phyloP scores from a whole-genome alignment of 2,888 invertebrate genomes.

The Carpatolechia fugitivella region DNA sequence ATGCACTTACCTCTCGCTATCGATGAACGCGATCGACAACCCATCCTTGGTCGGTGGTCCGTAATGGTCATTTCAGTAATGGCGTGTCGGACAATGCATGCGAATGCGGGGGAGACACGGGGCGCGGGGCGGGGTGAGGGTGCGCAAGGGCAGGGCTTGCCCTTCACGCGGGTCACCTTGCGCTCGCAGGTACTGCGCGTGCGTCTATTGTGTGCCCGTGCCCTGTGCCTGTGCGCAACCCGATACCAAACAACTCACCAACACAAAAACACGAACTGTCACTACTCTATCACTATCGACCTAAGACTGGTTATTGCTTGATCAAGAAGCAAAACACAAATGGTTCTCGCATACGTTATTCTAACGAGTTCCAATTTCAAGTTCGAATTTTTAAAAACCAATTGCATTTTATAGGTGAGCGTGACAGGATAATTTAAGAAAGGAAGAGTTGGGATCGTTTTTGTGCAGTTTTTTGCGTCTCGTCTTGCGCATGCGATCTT shows the following conservation, averaged over 20 bases:
- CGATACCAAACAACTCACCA: slow-evolving; percentile 48
- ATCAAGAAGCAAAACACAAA: too few species aligned
- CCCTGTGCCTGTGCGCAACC: slow-evolving; percentile 54
- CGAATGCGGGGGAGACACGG: slow-evolving; percentile 45
- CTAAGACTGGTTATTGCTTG: slow-evolving; percentile 21
- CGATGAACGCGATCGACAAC: slow-evolving; percentile 3
- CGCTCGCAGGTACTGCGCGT: slow-evolving; percentile 46
- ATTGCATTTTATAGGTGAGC: slow-evolving; percentile 77
- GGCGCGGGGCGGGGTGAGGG: slow-evolving; percentile 38
- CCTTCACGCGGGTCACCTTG: slow-evolving; percentile 73
- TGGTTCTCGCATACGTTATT: slow-evolving; percentile 36
- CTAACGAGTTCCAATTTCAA: slow-evolving; percentile 66
- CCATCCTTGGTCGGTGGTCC: slow-evolving; percentile 20
- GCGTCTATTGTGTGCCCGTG: slow-evolving; percentile 59
- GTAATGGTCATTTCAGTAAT: slow-evolving; percentile 39
- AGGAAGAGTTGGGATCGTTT: slow-evolving; percentile 54
- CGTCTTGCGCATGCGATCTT: slow-evolving; percentile 57
- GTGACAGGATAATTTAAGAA: slow-evolving; percentile 78
- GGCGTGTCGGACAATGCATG: slow-evolving; percentile 64
- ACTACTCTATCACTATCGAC: neutral
- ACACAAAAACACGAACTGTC: slow-evolving; percentile 30
- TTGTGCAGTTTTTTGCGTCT: slow-evolving; percentile 41
- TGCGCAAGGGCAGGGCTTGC: slow-evolving; percentile 67
- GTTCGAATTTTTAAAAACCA: slow-evolving; percentile 60
- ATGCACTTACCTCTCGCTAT: neutral